Evolutionary conservation across 2,888 invertebrate genomes (phyloP).

Genomic region (Drosophila maculinotata): DNA sequence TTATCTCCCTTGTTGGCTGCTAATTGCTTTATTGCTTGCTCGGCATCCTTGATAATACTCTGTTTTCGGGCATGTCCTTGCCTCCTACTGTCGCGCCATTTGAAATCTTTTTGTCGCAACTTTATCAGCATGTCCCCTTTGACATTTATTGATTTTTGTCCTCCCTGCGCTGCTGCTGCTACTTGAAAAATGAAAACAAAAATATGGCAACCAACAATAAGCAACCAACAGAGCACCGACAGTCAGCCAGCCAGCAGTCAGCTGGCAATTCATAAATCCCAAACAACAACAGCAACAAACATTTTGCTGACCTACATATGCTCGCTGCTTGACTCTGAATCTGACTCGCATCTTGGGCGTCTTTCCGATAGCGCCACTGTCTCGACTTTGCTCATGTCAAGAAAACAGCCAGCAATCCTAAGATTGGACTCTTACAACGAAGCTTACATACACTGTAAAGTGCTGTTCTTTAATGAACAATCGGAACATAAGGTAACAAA

Average conservation of each 20-base stretch:
- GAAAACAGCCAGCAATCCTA: slow-evolving; percentile 23
- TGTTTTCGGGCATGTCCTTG: slow-evolving; percentile 37
- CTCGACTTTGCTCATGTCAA: slow-evolving; percentile 34
- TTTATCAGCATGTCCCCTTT: slow-evolving; percentile 76
- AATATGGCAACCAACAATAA: slow-evolving; percentile 53
- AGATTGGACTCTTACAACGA: slow-evolving; percentile 9
- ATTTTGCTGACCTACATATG: slow-evolving; percentile 72
- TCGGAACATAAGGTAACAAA: no score
- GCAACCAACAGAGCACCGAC: slow-evolving; percentile 25
- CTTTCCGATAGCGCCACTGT: slow-evolving; percentile 39
- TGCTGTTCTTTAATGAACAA: background rate
- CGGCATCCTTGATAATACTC: slow-evolving; percentile 45
- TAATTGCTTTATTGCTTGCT: slow-evolving; percentile 76
- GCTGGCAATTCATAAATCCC: slow-evolving; percentile 74
- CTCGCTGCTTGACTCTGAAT: slow-evolving; percentile 65
- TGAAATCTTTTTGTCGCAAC: slow-evolving; percentile 76
- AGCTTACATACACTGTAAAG: slow-evolving; percentile 20
- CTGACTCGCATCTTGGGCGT: slow-evolving; percentile 53
- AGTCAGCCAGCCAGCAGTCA: slow-evolving; percentile 48
- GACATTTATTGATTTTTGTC: slow-evolving; percentile 75
- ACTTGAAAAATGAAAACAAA: slow-evolving; percentile 70
- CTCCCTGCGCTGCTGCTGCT: slow-evolving; percentile 15
- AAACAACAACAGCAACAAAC: slow-evolving; percentile 38
- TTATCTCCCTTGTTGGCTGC: slow-evolving; percentile 76
- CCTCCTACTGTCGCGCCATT: slow-evolving; percentile 50